Base-by-base conservation (phyloP, 64 coral and sea anemone genomes). In the Montipora capricornis region DNA sequence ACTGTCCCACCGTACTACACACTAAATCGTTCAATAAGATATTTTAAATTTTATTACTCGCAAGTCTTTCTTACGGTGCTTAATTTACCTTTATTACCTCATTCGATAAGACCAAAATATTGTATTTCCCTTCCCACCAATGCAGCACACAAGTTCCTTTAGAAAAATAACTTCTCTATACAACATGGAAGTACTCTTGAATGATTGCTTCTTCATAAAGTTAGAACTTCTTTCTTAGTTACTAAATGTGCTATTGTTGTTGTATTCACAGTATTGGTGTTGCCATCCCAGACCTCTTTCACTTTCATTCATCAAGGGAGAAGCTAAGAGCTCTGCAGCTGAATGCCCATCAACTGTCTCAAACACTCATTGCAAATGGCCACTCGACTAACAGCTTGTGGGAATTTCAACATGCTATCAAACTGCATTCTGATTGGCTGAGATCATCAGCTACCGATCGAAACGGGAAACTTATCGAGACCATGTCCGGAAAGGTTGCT, bases 361-460 rank as follows among this genome's bases (percentile, higher is more conserved):
- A 95, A 37, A 92, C 96, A 26, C 68, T 96, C 20, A 58, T 78
- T 49, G 89, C 98, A 76, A 99, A 99, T 95, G 92, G 92, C 16
- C 92, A 92, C 67, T 67, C 79, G 20, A 47, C 75, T 71, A 26
- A 73, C 29, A 74, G 73, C 6, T 68, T 94, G 20, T 92, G 89
- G 89, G 98, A 99, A 75, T 81, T 84, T 48, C 92, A 93, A 7
- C 88, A 96, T 29, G 92, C 92, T 26, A 26, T 71, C n/a, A 95
- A 89, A 58, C 92, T 99, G 20, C 98, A 99, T 70, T 74, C 81
- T 29, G 88, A 96, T 70, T 99, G 98, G 98, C 85, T 99, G 3
- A 71, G 47, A 86, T 71, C 82, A 45, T 47, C 81, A 48, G 75
- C 66, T 12, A 44, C 73, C 8, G 74, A 95, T 13, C 74, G 22